Evolutionary conservation across 2,113 vertebrate species (phyloP).

Genomic region (Tetrao urogallus): DNA sequence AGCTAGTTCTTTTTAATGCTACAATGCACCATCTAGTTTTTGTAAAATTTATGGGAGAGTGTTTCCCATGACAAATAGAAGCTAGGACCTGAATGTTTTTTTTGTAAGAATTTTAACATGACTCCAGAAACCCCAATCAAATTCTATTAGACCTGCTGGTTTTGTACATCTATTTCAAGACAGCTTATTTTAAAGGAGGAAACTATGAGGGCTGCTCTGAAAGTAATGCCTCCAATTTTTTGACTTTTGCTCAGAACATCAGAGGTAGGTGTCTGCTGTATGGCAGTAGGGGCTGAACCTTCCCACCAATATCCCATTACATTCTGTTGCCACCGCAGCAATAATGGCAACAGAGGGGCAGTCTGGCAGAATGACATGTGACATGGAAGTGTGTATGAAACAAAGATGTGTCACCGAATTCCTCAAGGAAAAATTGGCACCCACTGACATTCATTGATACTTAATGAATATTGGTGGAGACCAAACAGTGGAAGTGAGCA

Average conservation of each 20-base stretch:
- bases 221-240: background rate
- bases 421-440: background rate
- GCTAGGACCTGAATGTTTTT: background rate
- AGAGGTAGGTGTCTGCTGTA: background rate
- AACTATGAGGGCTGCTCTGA: background rate
- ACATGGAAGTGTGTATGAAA: background rate
- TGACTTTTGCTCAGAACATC: background rate
- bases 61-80: background rate
- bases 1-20: background rate
- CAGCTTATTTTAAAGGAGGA: constrained; percentile 10
- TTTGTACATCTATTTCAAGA: background rate
- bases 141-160: background rate
- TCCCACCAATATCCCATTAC: background rate
- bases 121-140: background rate
- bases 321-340: background rate
- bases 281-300: background rate
- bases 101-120: background rate
- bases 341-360: background rate
- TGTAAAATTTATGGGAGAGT: constrained; percentile 22
- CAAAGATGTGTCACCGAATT: background rate
- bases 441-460: background rate
- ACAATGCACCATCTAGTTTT: background rate
- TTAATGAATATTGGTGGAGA: background rate
- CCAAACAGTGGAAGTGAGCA: background rate
- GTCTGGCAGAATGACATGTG: background rate